A percentile compares a stretch with the other conserved stretches of the same genome.
Evolutionary conservation across 2,888 invertebrate species (phyloP).

Genomic region (Brachypterus glaber): DNA sequence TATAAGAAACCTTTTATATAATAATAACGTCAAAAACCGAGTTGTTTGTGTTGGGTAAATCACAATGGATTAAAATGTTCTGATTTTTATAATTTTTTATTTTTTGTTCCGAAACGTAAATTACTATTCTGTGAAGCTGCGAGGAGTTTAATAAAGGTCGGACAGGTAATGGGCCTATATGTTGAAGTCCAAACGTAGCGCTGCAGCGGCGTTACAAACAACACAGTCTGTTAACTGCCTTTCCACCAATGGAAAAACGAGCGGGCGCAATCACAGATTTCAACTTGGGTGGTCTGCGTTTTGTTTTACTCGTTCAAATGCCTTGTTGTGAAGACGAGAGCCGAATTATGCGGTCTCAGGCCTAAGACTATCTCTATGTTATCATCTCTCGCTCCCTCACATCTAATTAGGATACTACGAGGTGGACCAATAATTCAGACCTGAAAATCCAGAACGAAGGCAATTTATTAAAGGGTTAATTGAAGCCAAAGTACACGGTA

Average conservation of each 20-base stretch:
- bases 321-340: slow-evolving; percentile 21
- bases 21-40: too few species aligned
- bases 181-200: slow-evolving; percentile 2
- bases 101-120: too few species aligned
- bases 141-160: slow-evolving; percentile 21
- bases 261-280: slow-evolving; percentile 34
- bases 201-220: slow-evolving; percentile 29
- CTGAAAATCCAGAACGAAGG: too few species aligned
- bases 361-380: slow-evolving; percentile 23
- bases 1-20: too few species aligned
- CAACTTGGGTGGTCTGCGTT: slow-evolving; percentile 42
- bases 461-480: too few species aligned
- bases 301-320: slow-evolving; percentile 37
- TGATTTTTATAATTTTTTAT: too few species aligned
- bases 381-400: slow-evolving; percentile 27
- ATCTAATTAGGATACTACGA: too few species aligned
- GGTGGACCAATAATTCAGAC: too few species aligned
- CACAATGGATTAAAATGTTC: too few species aligned
- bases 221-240: slow-evolving; percentile 30
- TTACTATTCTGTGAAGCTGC: too few species aligned
- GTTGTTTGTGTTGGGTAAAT: too few species aligned
- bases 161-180: slow-evolving; percentile 5
- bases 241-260: slow-evolving; percentile 32
- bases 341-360: slow-evolving; percentile 22
- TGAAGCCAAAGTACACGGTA: too few species aligned